Evolutionary conservation across 2,888 invertebrate genomes (phyloP), one percentile per base, ranked within the genome.

Genomic region (Caenorhabditis angaria): DNA sequence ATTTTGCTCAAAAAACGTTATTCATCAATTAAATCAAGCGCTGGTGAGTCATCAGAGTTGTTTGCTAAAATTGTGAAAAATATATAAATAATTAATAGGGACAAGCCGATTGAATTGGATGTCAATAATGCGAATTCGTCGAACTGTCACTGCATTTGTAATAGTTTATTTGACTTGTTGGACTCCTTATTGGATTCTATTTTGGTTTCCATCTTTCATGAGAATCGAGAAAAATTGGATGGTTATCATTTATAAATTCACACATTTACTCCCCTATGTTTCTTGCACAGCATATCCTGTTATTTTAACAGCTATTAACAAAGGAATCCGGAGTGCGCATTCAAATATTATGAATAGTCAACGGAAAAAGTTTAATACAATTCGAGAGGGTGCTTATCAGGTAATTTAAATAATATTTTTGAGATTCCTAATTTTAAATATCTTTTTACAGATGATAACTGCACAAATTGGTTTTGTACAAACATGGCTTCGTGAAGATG

Each of bases 151-250:
- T 32, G 68, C 75, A 0, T 78, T 81, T 51, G 78, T 81, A 1
- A 54, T 76, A 12, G 74, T 80, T 50, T 81, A 78, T 65, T 54
- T 81, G 32, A 20, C 62, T 2, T 81, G 81, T 56, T 81, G 81
- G 81, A 80, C 80, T 4, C 79, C 81, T 10, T 81, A 79, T 53
- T 81, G 81, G 81, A 59, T 72, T 25, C 57, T 77, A 14, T 78
- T 77, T 62, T 81, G 81, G 81, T 41, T 79, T 35, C 59, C 73
- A 27, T 72, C 72, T 1, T 48, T 76, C 12, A 64, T 69, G 24
- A 58, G 35, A 5, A 53, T 70, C 6, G 48, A 59, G 8, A 54
- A 51, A 22, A 80, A 70, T 28, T 76, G 76, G 76, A 65, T 77
- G 61, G 76, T 80, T 3, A 70, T 75, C 2, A 22, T 73, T 5